Evolutionary conservation across 2,888 invertebrate genomes (phyloP), one percentile per base, ranked within the genome.

Genomic region (Drosophila leonis): DNA sequence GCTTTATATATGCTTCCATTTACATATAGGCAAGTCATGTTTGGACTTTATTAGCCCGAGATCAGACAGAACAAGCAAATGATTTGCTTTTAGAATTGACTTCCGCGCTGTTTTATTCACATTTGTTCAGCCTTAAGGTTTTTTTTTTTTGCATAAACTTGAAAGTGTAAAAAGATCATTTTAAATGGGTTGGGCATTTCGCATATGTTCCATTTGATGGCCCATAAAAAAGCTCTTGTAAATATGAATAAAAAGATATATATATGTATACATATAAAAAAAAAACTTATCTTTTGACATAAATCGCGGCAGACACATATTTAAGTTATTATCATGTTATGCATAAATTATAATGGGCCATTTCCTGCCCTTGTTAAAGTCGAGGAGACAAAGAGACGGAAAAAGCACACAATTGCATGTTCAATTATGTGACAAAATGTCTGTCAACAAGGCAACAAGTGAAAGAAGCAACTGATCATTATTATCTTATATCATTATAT

Each of bases 371-470:
- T 75, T 73, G 74, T 75, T 76, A 37, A 46, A 44, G 51, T 49
- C 37, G 69, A 44, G 51, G 39, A 33, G 42, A 12, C 35, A 33
- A 27, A 57, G 29, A 48, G 29, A 46, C 1, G 20, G 49, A 33
- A 64, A 39, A 56, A 55, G 35, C 61, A 66, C 51, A 64, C 42
- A 70, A 79, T 76, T 71, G 82, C 85, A 72, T 88, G 86, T 80
- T 82, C 70, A 86, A 90, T 82, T 79, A 90, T 84, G 90, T 87
- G 90, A 84, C 90, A 90, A 90, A 90, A 88, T 82, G 88, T 88
- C 88, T 90, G 86, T 90, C 86, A 86, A 85, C 86, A 74, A 73
- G 80, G 63, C 56, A 67, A 51, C 82, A 76, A 78, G 78, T 78
- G 82, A 78, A 78, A 78, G 77, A 78, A 61, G 73, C 73, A 59